Evolutionary conservation across 2,113 vertebrate species (phyloP).

Genomic region (Agapornis roseicollis): DNA sequence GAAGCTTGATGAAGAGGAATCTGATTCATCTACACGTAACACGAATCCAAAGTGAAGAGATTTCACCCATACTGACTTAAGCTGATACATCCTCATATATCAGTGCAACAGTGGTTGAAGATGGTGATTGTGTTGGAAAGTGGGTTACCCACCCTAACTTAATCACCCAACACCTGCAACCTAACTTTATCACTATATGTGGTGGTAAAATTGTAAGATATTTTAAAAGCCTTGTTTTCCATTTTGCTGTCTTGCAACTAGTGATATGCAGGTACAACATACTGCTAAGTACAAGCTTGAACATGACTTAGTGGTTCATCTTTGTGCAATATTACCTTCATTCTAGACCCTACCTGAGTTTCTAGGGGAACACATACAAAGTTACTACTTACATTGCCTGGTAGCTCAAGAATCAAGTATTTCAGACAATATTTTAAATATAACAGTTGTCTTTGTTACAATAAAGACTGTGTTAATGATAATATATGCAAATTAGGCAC

Average conservation of each 20-base stretch:
- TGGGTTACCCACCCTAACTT: background rate
- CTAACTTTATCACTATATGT: background rate
- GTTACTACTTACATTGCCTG: background rate
- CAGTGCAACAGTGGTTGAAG: background rate
- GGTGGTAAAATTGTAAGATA: background rate
- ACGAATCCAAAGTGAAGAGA: background rate
- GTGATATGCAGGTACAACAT: background rate
- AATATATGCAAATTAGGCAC: background rate
- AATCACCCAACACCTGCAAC: background rate
- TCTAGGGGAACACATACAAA: background rate
- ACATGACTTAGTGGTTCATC: background rate
- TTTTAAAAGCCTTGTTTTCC: background rate
- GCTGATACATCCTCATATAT: background rate
- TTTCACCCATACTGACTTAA: background rate
- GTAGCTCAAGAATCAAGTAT: background rate
- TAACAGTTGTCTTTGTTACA: background rate
- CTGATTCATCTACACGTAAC: background rate
- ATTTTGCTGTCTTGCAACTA: background rate
- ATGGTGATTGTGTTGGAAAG: background rate
- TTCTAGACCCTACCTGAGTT: background rate
- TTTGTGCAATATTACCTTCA: background rate
- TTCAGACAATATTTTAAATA: background rate
- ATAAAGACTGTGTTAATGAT: background rate
- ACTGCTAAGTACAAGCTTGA: background rate
- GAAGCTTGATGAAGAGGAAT: background rate